Evolutionary conservation across 2,888 invertebrate species (phyloP), one percentile per base, ranked within the genome.

Genomic region (Stenodera caucasica): DNA sequence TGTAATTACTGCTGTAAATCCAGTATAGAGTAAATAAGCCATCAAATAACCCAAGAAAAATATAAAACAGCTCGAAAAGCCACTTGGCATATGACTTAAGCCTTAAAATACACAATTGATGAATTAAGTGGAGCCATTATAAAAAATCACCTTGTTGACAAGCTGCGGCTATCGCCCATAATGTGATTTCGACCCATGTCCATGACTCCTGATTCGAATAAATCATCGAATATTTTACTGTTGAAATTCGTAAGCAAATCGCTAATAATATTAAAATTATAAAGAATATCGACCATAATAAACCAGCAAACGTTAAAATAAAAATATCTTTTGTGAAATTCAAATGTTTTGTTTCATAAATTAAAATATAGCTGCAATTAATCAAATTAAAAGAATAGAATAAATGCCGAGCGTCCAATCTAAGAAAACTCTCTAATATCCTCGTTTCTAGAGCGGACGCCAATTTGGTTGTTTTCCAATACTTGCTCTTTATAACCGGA

Each of bases 151-250:
- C 76, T 75, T 78, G 78, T 64, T 78, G 78, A 54, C 78, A 78
- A n/a, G 75, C 75, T n/a, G 77, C 75, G 21, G 78, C 77, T 45
- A 77, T 75, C 12, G 74, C 75, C 77, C 77, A 78, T 26, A 78
- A 60, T 5, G 76, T 74, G 12, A 77, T 76, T 55, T 78, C 77
- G 14, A 77, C 74, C 76, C 76, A 76, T 9, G 71, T 68, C 74
- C 77, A 77, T 33, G 70, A 49, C 57, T 70, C 64, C 23, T 70
- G 58, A 15, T 67, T 65, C 23, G 58, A 61, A 55, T 70, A 64
- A 5, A 74, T 66, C 35, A 57, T 59, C 7, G 72, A 65, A 58
- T 74, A 73, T 49, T 68, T 60, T 18, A 64, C 64, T 1, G 75
- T 75, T 9, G 75, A 62, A 53, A 76, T 66, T 40, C 70, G 63